Base-by-base conservation (phyloP, 1,140 invertebrate species). In the Antheraea mylitta region DNA sequence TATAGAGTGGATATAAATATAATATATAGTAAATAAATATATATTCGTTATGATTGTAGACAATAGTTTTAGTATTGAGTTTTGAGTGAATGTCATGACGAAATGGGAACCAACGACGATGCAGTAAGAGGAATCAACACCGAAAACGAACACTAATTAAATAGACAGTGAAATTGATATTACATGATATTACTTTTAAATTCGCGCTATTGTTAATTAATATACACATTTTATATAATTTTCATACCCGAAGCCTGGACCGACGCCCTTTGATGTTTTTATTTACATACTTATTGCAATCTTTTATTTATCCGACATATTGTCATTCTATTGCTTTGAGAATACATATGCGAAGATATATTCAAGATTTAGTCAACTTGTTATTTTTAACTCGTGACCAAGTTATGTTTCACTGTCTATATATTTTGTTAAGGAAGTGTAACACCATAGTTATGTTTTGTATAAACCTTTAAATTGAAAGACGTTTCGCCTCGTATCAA, bases 151-250 rank as follows among this genome's bases (percentile, higher is more conserved):
- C 82, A 79, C 85, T 89, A 88, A 87, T 19, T 86, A 89, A 87
- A 89, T 88, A 90, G 88, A 90, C 88, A 90, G 86, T 89, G 88
- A 90, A 89, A 90, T 89, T 86, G 88, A 86, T 91, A 90, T 87
- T 87, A 91, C 78, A 86, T 85, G 87, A 90, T 91, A 86, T 91
- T 84, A 72, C 74, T 80, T 82, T 90, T 89, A 87, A 89, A 91
- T 91, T 91, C 86, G 87, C 87, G 87, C 86, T 89, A 86, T 86
- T 81, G 84, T 81, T 83, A 74, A 75, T 73, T 37, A 66, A 66
- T 53, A 53, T 53, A 53, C 45, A 68, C 63, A 63, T 68, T 71
- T 67, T 73, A 68, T 60, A 79, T 76, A 86, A 82, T 79, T 81
- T 79, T 80, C 82, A 78, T 71, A 81, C 77, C 78, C 85, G 82